phyloP scores from a whole-genome alignment of 2,888 invertebrate genomes.

The Leistus spinibarbis region DNA sequence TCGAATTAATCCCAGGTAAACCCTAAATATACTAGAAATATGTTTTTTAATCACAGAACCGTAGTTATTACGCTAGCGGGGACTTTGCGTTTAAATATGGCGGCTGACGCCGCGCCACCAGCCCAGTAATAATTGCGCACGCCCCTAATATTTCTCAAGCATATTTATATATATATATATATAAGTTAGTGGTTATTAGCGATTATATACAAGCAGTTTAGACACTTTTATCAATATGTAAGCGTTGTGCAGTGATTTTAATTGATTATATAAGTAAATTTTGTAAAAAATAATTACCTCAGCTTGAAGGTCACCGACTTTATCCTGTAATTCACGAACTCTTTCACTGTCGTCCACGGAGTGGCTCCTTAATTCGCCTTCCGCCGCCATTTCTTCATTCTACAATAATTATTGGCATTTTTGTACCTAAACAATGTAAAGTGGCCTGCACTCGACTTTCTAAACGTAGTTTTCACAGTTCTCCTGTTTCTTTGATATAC shows the following conservation, averaged over 20 bases:
- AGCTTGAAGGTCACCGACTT: slow-evolving; percentile 89
- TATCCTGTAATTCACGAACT: slow-evolving; percentile 89
- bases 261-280: not conserved
- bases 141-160: not conserved
- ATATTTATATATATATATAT: too few relatives aligned
- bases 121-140: not conserved
- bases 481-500: too few relatives aligned
- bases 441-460: not conserved
- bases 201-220: slow-evolving; percentile 36
- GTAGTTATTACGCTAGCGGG: too few relatives aligned
- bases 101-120: not conserved
- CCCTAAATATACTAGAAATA: not conserved
- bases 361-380: slow-evolving; percentile 87
- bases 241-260: not conserved
- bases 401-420: slow-evolving; percentile 52
- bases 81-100: not conserved
- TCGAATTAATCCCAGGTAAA: slow-evolving; percentile 13
- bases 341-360: slow-evolving; percentile 81
- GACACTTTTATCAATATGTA: slow-evolving; percentile 1
- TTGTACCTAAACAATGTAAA: too few relatives aligned
- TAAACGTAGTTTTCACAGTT: not conserved
- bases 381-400: slow-evolving; percentile 95
- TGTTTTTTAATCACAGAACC: too few relatives aligned
- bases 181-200: slow-evolving; percentile 27
- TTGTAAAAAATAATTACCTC: slow-evolving; percentile 70